phyloP scores from a whole-genome alignment of 1,140 invertebrate genomes.

The Anastrepha ludens region DNA sequence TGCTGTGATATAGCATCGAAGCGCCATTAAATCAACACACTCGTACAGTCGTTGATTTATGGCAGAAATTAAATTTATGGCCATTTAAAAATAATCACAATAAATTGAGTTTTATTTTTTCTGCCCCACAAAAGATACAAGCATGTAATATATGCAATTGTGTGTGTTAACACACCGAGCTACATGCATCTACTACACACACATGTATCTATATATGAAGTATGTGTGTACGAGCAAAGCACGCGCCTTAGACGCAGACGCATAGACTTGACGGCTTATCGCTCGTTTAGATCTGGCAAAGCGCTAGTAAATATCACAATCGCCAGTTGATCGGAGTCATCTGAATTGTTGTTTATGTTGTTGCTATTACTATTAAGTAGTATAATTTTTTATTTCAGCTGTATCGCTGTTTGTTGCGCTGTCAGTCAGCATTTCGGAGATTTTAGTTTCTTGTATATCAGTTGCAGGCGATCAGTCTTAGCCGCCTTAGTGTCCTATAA shows the following conservation, averaged over 20 bases:
- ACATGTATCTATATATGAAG: not conserved
- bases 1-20: constrained; percentile 29
- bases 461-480: constrained; percentile 14
- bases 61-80: constrained; percentile 46
- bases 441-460: constrained; percentile 13
- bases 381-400: not conserved
- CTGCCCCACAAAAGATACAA: not conserved
- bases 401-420: constrained; percentile 22
- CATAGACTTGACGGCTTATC: not conserved
- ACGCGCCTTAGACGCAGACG: constrained; percentile 13
- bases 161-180: not conserved
- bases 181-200: too few species aligned
- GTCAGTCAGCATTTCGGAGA: constrained; percentile 48
- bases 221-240: not conserved
- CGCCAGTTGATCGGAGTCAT: constrained; percentile 11
- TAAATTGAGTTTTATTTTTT: constrained; percentile 31
- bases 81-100: constrained; percentile 52
- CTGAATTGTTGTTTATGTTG: constrained; percentile 12
- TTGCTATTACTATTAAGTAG: not conserved
- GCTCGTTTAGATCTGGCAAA: constrained; percentile 3
- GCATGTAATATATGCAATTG: not conserved
- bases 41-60: constrained; percentile 15
- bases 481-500: constrained; percentile 50
- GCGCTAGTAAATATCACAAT: constrained; percentile 35
- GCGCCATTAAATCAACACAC: constrained; percentile 44